Percentiles rank a stretch among this genome's conserved stretches.
These are phyloP conservation scores for Heliconius hermathena DNA, from an alignment of 1,140 invertebrate species.

Conservation along the genomic window DNA sequence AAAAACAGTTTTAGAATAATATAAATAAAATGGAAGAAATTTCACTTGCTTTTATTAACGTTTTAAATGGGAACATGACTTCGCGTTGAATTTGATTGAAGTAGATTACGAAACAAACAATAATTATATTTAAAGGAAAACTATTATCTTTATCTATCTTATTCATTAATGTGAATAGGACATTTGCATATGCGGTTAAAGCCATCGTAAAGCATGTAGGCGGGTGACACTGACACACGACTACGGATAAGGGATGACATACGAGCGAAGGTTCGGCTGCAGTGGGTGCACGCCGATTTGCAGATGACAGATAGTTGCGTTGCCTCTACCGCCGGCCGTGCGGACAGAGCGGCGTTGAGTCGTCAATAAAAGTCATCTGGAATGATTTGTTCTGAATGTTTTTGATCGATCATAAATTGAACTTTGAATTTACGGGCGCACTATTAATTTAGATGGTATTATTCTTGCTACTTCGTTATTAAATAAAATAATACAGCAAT, in stretches of 20 bases:
- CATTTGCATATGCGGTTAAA: slow-evolving; percentile 59
- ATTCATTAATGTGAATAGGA: slow-evolving; percentile 35
- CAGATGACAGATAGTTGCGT: slow-evolving; percentile 59
- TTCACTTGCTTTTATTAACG: too few relatives aligned
- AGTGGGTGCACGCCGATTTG: slow-evolving; percentile 64
- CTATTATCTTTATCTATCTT: slow-evolving; percentile 8
- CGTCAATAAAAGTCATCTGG: slow-evolving; percentile 36
- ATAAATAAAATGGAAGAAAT: too few relatives aligned
- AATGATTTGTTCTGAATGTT: slow-evolving; percentile 16
- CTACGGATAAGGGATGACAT: slow-evolving; percentile 70
- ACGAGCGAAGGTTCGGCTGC: slow-evolving; percentile 51
- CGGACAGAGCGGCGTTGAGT: slow-evolving; percentile 39
- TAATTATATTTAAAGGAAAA: neutral
- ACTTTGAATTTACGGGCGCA: neutral
- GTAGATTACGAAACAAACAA: neutral
- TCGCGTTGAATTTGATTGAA: neutral
- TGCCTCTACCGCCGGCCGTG: slow-evolving; percentile 38
- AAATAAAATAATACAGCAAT: too few relatives aligned
- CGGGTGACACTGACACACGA: slow-evolving; percentile 66
- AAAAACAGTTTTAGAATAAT: too few relatives aligned
- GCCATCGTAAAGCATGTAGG: slow-evolving; percentile 43
- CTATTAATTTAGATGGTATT: neutral
- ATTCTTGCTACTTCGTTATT: neutral
- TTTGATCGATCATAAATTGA: slow-evolving; percentile 19
- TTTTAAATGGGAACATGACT: too few relatives aligned